Conservation (phyloP, 92 coral and sea anemone species). For the Micromussa lordhowensis region DNA sequence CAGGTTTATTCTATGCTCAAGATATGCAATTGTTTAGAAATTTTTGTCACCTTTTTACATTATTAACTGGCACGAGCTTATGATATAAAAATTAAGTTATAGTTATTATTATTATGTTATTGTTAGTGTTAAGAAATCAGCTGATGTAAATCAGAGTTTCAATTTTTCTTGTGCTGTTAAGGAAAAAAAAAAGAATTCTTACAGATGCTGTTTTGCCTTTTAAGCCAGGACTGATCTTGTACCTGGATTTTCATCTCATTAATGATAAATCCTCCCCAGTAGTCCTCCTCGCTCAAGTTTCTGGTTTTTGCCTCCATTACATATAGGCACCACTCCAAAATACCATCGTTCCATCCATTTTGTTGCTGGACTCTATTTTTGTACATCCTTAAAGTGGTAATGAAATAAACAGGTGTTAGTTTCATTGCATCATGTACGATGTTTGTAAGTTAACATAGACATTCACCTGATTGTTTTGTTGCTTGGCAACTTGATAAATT, state of each 20-base stretch:
- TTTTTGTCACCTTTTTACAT: too few relatives aligned
- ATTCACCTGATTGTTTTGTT: constrained; percentile 29
- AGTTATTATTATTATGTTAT: too few relatives aligned
- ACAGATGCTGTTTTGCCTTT: constrained; percentile 14
- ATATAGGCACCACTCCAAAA: constrained; percentile 70
- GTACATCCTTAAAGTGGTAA: constrained; percentile 32
- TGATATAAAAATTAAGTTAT: too few relatives aligned
- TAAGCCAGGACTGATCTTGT: not conserved
- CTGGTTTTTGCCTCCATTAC: constrained; percentile 61
- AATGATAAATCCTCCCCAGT: constrained; percentile 70
- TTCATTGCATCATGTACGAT: constrained; percentile 13
- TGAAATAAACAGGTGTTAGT: not conserved
- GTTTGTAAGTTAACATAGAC: not conserved
- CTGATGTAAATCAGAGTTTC: too few relatives aligned
- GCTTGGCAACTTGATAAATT: constrained; percentile 15
- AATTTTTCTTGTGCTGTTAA: not conserved
- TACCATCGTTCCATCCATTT: constrained; percentile 60
- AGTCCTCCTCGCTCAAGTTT: constrained; percentile 53
- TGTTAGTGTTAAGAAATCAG: too few relatives aligned
- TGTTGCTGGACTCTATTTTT: constrained; percentile 61
- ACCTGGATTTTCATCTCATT: constrained; percentile 81
- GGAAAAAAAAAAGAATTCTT: not conserved
- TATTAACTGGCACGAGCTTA: too few relatives aligned
- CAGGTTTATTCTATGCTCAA: too few relatives aligned
- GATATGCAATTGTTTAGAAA: too few relatives aligned